Conservation (phyloP, 2,888 invertebrate genomes). For the Alsophila aescularia region DNA sequence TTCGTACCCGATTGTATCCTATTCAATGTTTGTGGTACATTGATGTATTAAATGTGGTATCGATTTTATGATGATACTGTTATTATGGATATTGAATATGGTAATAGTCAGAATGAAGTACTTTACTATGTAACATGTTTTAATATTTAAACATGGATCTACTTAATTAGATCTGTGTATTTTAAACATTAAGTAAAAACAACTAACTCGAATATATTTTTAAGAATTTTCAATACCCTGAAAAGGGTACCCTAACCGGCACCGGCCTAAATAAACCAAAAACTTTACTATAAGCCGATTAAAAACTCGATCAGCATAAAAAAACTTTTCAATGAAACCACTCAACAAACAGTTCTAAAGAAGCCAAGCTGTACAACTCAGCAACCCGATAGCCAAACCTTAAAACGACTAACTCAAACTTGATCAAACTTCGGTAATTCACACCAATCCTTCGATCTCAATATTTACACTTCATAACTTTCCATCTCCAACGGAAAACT, state of each 20-base stretch:
- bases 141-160: too few relatives aligned
- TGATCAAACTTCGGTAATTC: conserved; percentile 28
- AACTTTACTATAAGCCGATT: neutral
- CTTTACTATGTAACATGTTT: too few relatives aligned
- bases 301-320: neutral
- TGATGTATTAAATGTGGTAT: too few relatives aligned
- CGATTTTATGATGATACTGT: too few relatives aligned
- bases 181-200: too few relatives aligned
- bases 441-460: conserved; percentile 32
- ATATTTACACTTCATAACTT: conserved; percentile 31
- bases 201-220: too few relatives aligned
- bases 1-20: neutral
- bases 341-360: neutral
- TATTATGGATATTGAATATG: too few relatives aligned
- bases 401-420: conserved; percentile 8
- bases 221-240: too few relatives aligned
- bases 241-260: too few relatives aligned
- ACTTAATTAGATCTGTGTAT: too few relatives aligned
- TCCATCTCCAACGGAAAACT: conserved; percentile 2
- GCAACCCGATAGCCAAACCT: conserved; percentile 7
- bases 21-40: conserved; percentile 2
- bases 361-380: conserved; percentile 7
- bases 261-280: neutral
- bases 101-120: too few relatives aligned
- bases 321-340: neutral